A percentile compares a stretch with the other conserved stretches of the same genome.
Conservation (phyloP, 2,888 invertebrate genomes). For the Drosophila paranaensis region DNA sequence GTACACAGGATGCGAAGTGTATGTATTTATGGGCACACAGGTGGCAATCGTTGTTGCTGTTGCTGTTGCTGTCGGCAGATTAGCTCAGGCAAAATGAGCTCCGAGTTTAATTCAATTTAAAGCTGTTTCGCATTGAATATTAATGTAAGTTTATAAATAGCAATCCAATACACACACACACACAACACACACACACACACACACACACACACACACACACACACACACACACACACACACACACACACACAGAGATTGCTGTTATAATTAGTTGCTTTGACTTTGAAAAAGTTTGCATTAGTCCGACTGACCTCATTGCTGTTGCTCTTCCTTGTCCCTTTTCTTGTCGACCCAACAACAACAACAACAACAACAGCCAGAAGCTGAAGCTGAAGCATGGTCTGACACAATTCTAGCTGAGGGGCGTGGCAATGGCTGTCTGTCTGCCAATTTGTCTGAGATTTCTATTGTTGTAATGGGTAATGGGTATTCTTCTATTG, state of each 20-base stretch:
- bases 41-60: slow-evolving; percentile 31
- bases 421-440: slow-evolving; percentile 11
- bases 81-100: slow-evolving; percentile 27
- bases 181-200: slow-evolving; percentile 9
- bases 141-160: not conserved
- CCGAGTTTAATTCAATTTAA: slow-evolving; percentile 50
- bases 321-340: not conserved
- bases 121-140: slow-evolving; percentile 5
- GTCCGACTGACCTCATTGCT: slow-evolving; percentile 13
- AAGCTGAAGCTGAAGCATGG: not conserved
- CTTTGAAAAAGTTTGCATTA: slow-evolving; percentile 16
- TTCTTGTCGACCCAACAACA: not conserved
- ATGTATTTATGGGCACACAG: slow-evolving; percentile 44
- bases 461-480: not conserved
- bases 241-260: not conserved
- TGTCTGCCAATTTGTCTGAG: slow-evolving; percentile 14
- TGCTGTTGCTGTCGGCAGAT: slow-evolving; percentile 21
- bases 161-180: slow-evolving; percentile 3
- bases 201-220: slow-evolving; percentile 7
- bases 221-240: not conserved
- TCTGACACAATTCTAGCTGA: not conserved
- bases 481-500: not conserved
- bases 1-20: slow-evolving; percentile 22
- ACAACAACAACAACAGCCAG: no score
- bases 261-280: slow-evolving; percentile 19